A percentile compares a stretch with the other conserved stretches of the same genome.
These are phyloP conservation scores for Anticlea derivata DNA, from an alignment of 2,888 invertebrate species.

Conservation along the genomic window DNA sequence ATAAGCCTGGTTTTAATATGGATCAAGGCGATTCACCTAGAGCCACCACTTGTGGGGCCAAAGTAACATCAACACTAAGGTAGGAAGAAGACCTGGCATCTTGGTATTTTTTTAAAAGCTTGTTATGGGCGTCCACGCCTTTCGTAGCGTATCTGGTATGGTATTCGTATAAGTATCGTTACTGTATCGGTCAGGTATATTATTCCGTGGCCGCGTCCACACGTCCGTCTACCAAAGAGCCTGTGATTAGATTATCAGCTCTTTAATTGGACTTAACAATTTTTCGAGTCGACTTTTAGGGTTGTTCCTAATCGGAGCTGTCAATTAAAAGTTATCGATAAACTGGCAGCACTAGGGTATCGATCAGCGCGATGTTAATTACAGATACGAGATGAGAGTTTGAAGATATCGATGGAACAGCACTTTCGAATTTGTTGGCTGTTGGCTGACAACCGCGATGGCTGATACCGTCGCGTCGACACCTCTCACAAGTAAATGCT, in stretches of 20 bases:
- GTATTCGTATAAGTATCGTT: too few species aligned
- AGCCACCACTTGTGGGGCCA: too few species aligned
- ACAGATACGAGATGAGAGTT: constrained; percentile 52
- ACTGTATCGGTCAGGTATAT: too few species aligned
- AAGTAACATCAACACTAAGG: too few species aligned
- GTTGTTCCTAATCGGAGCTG: constrained; percentile 51
- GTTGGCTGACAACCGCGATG: constrained; percentile 44
- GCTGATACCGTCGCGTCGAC: constrained; percentile 10
- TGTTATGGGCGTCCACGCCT: too few species aligned
- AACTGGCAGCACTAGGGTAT: constrained; percentile 43
- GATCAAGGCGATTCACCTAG: too few species aligned
- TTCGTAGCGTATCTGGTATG: too few species aligned
- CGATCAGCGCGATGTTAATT: constrained; percentile 68
- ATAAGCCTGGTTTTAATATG: too few species aligned
- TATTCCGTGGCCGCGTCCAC: neutral
- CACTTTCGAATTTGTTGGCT: constrained; percentile 39
- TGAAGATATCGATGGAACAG: constrained; percentile 25
- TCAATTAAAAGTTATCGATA: constrained; percentile 54
- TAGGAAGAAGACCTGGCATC: too few species aligned
- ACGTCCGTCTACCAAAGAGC: constrained; percentile 6
- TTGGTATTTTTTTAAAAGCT: too few species aligned
- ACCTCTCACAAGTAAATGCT: neutral
- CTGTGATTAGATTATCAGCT: constrained; percentile 36
- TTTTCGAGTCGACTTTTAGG: constrained; percentile 35
- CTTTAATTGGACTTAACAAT: constrained; percentile 40